phyloP scores from a whole-genome alignment of 2,113 vertebrate species.

The Actenoides lindsayi region DNA sequence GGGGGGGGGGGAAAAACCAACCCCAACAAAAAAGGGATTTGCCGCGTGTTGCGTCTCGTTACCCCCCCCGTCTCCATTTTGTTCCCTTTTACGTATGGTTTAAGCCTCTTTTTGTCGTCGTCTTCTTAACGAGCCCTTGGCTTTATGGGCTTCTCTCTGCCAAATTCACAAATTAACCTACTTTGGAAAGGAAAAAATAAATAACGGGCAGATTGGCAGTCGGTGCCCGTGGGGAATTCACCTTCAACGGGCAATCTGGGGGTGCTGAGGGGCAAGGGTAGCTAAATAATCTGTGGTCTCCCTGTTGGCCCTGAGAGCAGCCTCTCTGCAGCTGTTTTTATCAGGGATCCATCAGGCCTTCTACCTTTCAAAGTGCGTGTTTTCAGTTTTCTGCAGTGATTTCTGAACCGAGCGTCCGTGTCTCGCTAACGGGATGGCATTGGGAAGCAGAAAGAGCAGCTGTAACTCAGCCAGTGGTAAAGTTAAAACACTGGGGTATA shows the following conservation, averaged over 20 bases:
- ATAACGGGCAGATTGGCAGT: neutral
- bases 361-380: neutral
- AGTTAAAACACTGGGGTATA: neutral
- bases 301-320: neutral
- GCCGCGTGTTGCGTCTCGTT: neutral
- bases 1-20: neutral
- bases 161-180: neutral
- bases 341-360: neutral
- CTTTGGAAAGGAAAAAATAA: neutral
- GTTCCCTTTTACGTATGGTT: neutral
- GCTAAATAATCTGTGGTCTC: neutral
- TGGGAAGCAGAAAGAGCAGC: neutral
- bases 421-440: neutral
- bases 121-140: neutral
- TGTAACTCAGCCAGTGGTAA: neutral
- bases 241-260: neutral
- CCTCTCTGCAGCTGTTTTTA: neutral
- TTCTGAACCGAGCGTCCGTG: neutral
- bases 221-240: rapidly evolving
- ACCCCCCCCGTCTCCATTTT: rapidly evolving
- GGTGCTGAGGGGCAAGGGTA: neutral
- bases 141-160: neutral
- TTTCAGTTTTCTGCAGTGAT: neutral
- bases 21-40: neutral
- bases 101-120: neutral